Evolutionary conservation across 1,140 invertebrate species (phyloP), one percentile per base, ranked within the genome.

Genomic region (Bombus ignitus): DNA sequence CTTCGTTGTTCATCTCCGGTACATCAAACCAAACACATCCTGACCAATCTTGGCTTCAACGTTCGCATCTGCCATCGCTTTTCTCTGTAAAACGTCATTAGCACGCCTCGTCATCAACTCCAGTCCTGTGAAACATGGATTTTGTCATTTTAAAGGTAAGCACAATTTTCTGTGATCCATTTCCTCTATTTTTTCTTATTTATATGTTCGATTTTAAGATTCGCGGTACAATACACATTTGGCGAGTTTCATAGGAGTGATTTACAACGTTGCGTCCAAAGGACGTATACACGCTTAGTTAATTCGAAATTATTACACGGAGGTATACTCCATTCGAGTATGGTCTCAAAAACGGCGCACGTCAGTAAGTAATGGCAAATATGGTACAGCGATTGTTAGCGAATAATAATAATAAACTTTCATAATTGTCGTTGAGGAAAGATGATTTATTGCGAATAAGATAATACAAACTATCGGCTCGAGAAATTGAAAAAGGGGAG

Each of bases 91-190:
- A 80, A 85, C 77, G 68, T 84, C 53, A 72, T 62, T 70, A 39
- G 28, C 76, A n/a, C 59, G 80, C 59, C 2, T 47, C 35, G 25
- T 22, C 28, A 28, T 25, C n/a, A 28, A 22, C 42, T 32, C 28
- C 59, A 39, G 53, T 32, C 25, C 57, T 28, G 32, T 57, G 57
- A 81, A 88, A 90, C 87, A 92, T 92, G 92, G 92, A 92, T 88
- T 92, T 92, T 85, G 88, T 92, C 68, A 92, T 92, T 88, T 85
- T 92, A 28, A 92, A 92, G 92, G 92, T 92, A 88, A 87, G 70
- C 12, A 28, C 57, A 28, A n/a, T 35, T 42, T 73, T 62, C 35
- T 65, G 15, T 22, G 10, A n/a, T 47, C 5, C 0, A 15, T 39
- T 42, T 37, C 2, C 1, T 59, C 10, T 75, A 4, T n/a, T 35